Evolutionary conservation across 2,888 invertebrate genomes (phyloP).

Genomic region (Nephrotoma guestfalica): DNA sequence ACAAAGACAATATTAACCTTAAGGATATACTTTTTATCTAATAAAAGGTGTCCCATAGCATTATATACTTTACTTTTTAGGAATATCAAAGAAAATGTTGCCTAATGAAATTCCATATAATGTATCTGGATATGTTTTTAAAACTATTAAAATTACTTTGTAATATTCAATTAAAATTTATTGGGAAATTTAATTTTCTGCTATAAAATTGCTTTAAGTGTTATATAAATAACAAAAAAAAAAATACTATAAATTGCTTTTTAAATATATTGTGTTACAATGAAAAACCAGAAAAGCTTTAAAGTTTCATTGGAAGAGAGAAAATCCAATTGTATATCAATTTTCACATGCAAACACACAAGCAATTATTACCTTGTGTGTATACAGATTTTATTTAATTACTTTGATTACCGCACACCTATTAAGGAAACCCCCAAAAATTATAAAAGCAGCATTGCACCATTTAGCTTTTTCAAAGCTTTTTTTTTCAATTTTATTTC

Average conservation of each 20-base stretch:
- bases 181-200: not conserved
- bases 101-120: not conserved
- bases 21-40: not conserved
- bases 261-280: not conserved
- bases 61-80: not conserved
- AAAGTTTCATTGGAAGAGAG: not conserved
- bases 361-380: not conserved
- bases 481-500: not conserved
- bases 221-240: not conserved
- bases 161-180: not conserved
- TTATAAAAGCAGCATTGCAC: not conserved
- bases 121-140: not conserved
- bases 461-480: not conserved
- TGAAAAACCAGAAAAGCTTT: not conserved
- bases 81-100: not conserved
- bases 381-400: not conserved
- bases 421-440: not conserved
- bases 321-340: not conserved
- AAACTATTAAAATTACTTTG: not conserved
- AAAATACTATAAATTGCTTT: not conserved
- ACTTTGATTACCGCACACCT: not conserved
- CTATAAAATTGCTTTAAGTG: not conserved
- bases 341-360: not conserved
- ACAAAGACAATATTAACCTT: not conserved
- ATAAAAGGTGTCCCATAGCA: not conserved